Base-by-base conservation (phyloP, 2,797 vertebrate species). In the Sebastes iracundus region DNA sequence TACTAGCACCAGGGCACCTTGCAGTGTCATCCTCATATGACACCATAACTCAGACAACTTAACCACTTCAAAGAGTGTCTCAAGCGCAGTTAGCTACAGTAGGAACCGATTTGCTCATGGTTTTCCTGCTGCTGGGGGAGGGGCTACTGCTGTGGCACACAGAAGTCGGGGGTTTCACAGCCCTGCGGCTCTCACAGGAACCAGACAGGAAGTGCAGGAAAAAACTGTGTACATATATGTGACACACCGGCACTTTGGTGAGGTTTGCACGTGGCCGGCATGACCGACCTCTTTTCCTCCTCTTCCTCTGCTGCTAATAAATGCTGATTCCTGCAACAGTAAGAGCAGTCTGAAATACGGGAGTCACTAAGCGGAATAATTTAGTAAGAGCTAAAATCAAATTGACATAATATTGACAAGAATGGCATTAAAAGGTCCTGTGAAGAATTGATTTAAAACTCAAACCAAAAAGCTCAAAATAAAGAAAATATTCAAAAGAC, bases 171-270 rank as follows among this genome's bases (percentile, higher is more conserved):
- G 88, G 89, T 81, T 90, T 84, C 82, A 88, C 86, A 49, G 83
- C 75, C 83, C 84, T 56, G 80, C 72, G 78, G 87, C 90, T 86
- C 90, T 88, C 86, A 75, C 77, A 86, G 90, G 91, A 93, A 93
- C 81, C 84, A 87, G 86, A 86, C 87, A 93, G 95, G 93, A 95
- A 95, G 87, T 32, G 61, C 77, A 91, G 94, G 93, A 95, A 95
- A 87, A 92, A 95, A 95, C 91, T 93, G 94, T 94, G 92, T 92
- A 93, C 93, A 93, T 94, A 94, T 93, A 90, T 80, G 67, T 94
- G 90, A 94, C 93, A 92, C 84, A 60, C 66, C 81, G 74, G 83
- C 89, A 88, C 94, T 93, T 94, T 90, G 90, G 92, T 93, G 86
- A 80, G 77, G 91, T 90, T 87, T 88, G 84, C 88, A 87, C 88